These are phyloP conservation scores for Chromoteleia sp. DNA, from an alignment of 2,888 invertebrate species.

Conservation along the genomic window DNA sequence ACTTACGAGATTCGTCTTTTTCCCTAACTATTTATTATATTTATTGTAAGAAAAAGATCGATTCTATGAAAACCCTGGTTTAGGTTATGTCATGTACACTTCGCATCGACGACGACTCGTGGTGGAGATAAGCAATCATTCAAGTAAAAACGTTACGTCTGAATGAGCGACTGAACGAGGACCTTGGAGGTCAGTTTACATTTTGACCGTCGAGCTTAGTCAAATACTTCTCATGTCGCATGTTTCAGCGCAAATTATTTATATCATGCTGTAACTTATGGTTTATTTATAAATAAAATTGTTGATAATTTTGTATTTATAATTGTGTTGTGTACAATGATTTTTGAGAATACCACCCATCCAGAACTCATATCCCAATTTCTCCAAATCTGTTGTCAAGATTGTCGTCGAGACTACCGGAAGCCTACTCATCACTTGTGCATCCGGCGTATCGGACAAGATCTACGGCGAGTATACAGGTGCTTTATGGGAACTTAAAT, in stretches of 20 bases:
- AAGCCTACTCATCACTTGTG: slow-evolving; percentile 76
- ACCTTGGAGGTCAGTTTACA: slow-evolving; percentile 61
- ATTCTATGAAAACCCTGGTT: slow-evolving; percentile 20
- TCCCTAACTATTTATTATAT: slow-evolving; percentile 68
- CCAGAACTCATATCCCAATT: slow-evolving; percentile 56
- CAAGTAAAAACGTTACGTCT: slow-evolving; percentile 45
- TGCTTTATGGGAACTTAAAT: slow-evolving; percentile 62
- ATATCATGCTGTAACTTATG: slow-evolving; percentile 81
- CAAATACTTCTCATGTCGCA: slow-evolving; percentile 76
- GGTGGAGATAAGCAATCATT: slow-evolving; percentile 67
- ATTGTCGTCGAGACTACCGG: slow-evolving; percentile 60
- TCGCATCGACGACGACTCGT: slow-evolving; percentile 34
- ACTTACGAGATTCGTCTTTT: slow-evolving; percentile 48
- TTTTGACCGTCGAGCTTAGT: slow-evolving; percentile 74
- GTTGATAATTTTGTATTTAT: slow-evolving; percentile 71
- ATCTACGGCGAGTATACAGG: slow-evolving; percentile 53
- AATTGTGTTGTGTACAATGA: slow-evolving; percentile 24
- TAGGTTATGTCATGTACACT: slow-evolving; percentile 10
- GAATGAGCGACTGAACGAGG: slow-evolving; percentile 58
- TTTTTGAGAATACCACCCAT: slow-evolving; percentile 63
- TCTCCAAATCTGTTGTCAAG: slow-evolving; percentile 41
- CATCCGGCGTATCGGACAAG: slow-evolving; percentile 81
- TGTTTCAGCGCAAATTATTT: slow-evolving; percentile 79
- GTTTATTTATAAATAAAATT: slow-evolving; percentile 81
- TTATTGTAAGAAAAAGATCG: slow-evolving; percentile 64